Evolutionary conservation across 1,140 invertebrate genomes (phyloP).

Genomic region (Drosophila orena): DNA sequence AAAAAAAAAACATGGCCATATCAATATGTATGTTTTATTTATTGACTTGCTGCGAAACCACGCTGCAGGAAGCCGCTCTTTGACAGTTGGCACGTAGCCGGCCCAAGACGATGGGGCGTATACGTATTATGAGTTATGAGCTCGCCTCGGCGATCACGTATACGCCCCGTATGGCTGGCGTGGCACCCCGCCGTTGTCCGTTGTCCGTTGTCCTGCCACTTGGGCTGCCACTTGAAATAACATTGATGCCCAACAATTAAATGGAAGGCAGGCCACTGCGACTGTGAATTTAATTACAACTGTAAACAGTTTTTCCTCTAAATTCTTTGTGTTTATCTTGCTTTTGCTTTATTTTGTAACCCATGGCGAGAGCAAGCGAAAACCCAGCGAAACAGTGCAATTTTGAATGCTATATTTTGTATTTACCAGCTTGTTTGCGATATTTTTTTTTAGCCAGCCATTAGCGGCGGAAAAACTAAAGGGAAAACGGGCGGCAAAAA

Average conservation of each 20-base stretch:
- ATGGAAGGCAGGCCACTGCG: constrained; percentile 32
- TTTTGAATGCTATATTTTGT: constrained; percentile 28
- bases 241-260: constrained; percentile 75
- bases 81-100: constrained; percentile 73
- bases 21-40: constrained; percentile 67
- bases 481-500: constrained; percentile 19
- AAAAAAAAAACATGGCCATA: constrained; percentile 17
- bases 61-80: constrained; percentile 40
- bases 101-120: constrained; percentile 48
- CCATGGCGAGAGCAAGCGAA: not conserved
- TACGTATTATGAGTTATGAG: constrained; percentile 72
- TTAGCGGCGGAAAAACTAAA: constrained; percentile 37
- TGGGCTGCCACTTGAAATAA: constrained; percentile 43
- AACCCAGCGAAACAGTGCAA: constrained; percentile 3
- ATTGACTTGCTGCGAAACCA: constrained; percentile 51
- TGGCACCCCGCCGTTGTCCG: not conserved
- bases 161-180: constrained; percentile 19
- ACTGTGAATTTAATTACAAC: constrained; percentile 66
- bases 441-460: constrained; percentile 26
- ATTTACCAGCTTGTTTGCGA: constrained; percentile 11
- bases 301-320: constrained; percentile 43
- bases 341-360: not conserved
- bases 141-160: constrained; percentile 64
- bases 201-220: too few relatives aligned
- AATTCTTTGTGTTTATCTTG: not conserved